Evolutionary conservation across 2,113 vertebrate genomes (phyloP).

Genomic region (Limnothrissa miodon): DNA sequence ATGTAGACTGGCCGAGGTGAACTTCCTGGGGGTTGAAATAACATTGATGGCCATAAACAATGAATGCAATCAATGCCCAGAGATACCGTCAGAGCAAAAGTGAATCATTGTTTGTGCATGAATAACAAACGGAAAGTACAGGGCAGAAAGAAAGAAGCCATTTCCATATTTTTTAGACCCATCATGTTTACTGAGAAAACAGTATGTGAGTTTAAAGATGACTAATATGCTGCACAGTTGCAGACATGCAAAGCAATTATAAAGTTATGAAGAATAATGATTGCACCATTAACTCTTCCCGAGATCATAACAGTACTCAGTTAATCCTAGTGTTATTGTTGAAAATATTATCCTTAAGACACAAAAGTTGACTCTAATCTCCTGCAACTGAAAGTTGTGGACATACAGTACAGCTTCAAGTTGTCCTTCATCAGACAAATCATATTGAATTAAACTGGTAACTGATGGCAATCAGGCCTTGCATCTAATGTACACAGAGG

Average conservation of each 20-base stretch:
- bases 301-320: not conserved
- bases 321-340: not conserved
- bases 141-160: not conserved
- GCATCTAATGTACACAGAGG: not conserved
- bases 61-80: not conserved
- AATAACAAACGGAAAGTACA: not conserved
- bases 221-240: not conserved
- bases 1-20: not conserved
- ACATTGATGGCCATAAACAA: not conserved
- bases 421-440: not conserved
- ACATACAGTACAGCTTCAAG: not conserved
- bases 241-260: not conserved
- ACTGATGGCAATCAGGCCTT: not conserved
- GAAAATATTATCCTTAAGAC: not conserved
- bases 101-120: not conserved
- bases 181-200: not conserved
- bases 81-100: not conserved
- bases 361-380: not conserved
- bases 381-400: not conserved
- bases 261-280: slow-evolving; percentile 7
- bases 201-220: not conserved
- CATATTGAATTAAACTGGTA: not conserved
- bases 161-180: not conserved
- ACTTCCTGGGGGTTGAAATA: not conserved
- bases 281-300: not conserved